Evolutionary conservation across 2,888 invertebrate species (phyloP), one percentile per base, ranked within the genome.

Genomic region (Prosapia bicincta): DNA sequence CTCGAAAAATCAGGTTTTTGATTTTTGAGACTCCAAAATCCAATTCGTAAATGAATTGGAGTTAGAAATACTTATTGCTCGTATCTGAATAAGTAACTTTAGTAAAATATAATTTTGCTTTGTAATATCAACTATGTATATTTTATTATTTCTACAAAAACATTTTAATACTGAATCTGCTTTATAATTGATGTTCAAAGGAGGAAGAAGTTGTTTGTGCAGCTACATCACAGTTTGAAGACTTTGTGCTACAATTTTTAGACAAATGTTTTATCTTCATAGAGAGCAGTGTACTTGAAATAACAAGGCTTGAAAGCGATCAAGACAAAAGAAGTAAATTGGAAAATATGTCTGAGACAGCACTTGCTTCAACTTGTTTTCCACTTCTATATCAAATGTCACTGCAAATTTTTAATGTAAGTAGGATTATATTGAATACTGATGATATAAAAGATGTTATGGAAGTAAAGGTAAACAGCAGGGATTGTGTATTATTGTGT

Each of bases 141-240:
- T 38, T 38, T 38, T 38, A 15, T 13, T 38, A 13, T 13, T 38
- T 13, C 38, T 13, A 38, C 9, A 15, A n/a, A n/a, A n/a, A n/a
- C n/a, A n/a, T n/a, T n/a, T n/a, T n/a, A n/a, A n/a, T n/a, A n/a
- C n/a, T 65, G 3, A n/a, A 65, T 65, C n/a, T 20, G 6, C 23
- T 5, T 23, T 65, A 7, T n/a, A 7, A 65, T 7, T 65, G 3
- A 26, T 67, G 15, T 7, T 67, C 3, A 25, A 25, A 89, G 86
- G 91, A 92, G 77, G 96, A 97, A 82, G 86, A 89, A 24, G 83
- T 89, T 25, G 87, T 91, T 2, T 96, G 96, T 84, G 92, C 92
- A 79, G 91, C 93, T 0, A 94, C 96, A 0, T 94, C 95, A 0
- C 91, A 92, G 80, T 91, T 97, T 81, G 96, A 97, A 85, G 95